phyloP scores from a whole-genome alignment of 2,797 vertebrate species.

The Artibeus lituratus region DNA sequence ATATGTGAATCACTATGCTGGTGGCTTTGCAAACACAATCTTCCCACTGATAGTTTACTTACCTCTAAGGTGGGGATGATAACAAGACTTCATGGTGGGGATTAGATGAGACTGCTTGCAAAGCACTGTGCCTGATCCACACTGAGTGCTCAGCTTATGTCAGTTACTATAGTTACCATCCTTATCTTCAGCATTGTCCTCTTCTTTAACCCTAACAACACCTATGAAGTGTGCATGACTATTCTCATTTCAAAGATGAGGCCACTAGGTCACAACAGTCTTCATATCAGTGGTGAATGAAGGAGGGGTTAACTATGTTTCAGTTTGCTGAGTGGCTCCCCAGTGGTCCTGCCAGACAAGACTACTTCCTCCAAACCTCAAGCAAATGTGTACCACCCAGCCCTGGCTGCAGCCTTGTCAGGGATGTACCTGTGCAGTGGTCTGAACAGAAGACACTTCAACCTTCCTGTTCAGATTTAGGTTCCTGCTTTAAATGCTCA shows the following conservation, averaged over 20 bases:
- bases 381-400: accelerated
- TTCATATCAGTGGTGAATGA: neutral
- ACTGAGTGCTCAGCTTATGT: neutral
- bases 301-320: neutral
- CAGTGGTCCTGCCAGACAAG: neutral
- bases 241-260: neutral
- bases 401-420: too few species aligned
- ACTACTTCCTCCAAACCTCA: neutral
- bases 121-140: neutral
- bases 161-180: neutral
- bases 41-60: neutral
- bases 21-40: neutral
- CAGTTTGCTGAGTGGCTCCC: neutral
- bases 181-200: too few species aligned
- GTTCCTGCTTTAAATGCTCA: neutral
- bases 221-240: neutral
- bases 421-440: accelerated
- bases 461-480: neutral
- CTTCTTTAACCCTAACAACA: neutral
- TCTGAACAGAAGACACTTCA: neutral
- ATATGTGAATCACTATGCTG: neutral
- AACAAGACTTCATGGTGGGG: neutral
- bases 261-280: neutral
- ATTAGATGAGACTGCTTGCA: neutral
- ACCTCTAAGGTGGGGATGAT: neutral